Percentiles rank a stretch among this genome's conserved stretches.
Conservation (phyloP, 2,888 invertebrate species). For the Ectemnius cavifrons region DNA sequence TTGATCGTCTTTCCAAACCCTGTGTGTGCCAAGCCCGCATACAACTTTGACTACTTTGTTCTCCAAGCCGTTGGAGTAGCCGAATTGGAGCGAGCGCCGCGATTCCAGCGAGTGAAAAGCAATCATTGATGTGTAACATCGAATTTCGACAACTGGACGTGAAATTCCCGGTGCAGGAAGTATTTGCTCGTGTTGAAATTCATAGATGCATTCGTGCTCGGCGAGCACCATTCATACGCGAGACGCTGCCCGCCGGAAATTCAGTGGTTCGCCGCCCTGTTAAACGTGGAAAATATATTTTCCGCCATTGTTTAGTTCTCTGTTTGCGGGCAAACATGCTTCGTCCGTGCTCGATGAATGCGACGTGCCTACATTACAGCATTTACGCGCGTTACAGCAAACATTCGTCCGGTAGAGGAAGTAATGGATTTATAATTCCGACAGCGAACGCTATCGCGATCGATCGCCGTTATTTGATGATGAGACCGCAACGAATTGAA, state of each 20-base stretch:
- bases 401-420: not conserved
- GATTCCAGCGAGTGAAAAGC: no score
- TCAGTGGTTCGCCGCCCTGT: no score
- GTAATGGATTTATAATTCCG: constrained; percentile 1
- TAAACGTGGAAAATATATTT: constrained; percentile 3
- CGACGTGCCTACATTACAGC: not conserved
- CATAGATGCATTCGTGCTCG: no score
- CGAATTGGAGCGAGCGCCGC: no score
- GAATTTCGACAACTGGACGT: no score
- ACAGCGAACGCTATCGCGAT: not conserved
- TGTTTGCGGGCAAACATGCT: not conserved
- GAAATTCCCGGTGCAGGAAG: no score
- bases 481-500: constrained; percentile 5
- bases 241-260: no score
- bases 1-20: not conserved
- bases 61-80: not conserved
- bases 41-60: not conserved
- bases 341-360: not conserved
- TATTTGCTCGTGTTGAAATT: no score
- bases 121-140: no score
- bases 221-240: no score
- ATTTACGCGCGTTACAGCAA: not conserved
- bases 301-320: not conserved
- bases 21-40: not conserved
- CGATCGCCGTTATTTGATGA: not conserved